Evolutionary conservation across 1,140 invertebrate genomes (phyloP).

Genomic region (Lordiphosa mommai): DNA sequence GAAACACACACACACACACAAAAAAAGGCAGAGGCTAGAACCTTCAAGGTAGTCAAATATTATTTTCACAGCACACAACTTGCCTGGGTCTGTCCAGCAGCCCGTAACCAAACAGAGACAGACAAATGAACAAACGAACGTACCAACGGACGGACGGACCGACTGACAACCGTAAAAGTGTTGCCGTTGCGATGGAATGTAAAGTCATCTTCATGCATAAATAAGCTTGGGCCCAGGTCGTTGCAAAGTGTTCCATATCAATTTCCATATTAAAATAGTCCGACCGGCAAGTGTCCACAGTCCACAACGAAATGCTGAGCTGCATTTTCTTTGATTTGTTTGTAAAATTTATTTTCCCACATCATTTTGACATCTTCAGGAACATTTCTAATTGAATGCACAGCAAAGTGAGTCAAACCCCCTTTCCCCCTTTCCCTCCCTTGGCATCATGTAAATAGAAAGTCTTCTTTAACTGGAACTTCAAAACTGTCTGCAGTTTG

Average conservation of each 20-base stretch:
- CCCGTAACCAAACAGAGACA: slow-evolving; percentile 59
- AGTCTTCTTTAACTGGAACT: slow-evolving; percentile 16
- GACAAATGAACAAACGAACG: slow-evolving; percentile 16
- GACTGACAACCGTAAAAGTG: slow-evolving; percentile 72
- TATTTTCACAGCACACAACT: slow-evolving; percentile 35
- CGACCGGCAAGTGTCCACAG: slow-evolving; percentile 16
- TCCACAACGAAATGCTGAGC: slow-evolving; percentile 11
- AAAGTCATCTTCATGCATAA: slow-evolving; percentile 77
- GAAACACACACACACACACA: slow-evolving; percentile 23
- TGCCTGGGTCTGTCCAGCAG: slow-evolving; percentile 46
- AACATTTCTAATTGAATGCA: slow-evolving; percentile 70
- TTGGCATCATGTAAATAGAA: slow-evolving; percentile 6
- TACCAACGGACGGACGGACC: neutral
- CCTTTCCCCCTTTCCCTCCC: neutral
- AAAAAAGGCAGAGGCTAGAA: slow-evolving; percentile 16
- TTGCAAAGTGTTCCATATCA: slow-evolving; percentile 55
- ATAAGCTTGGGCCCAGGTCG: slow-evolving; percentile 44
- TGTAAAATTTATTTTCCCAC: slow-evolving; percentile 56
- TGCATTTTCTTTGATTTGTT: slow-evolving; percentile 54
- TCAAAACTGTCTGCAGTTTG: slow-evolving; percentile 12
- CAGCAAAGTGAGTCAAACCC: slow-evolving; percentile 29
- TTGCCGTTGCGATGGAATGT: slow-evolving; percentile 64
- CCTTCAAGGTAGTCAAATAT: slow-evolving; percentile 41
- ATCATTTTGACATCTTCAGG: slow-evolving; percentile 47
- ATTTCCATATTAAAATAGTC: slow-evolving; percentile 74